These are phyloP conservation scores for Strix aluco DNA, from an alignment of 2,113 vertebrate species.

Conservation along the genomic window DNA sequence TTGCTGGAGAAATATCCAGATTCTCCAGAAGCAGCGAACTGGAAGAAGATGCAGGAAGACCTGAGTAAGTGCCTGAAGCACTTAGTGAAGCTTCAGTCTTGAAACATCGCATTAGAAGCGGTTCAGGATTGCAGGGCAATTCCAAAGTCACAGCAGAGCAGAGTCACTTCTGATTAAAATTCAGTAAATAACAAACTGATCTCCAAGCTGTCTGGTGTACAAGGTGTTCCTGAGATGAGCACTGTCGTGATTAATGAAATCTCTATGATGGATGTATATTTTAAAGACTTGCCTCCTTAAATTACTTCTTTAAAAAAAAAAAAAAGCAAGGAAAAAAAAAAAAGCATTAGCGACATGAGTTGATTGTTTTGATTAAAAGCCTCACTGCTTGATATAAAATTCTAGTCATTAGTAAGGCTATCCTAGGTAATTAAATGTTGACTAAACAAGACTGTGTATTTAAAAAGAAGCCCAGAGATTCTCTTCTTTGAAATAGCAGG, in stretches of 20 bases:
- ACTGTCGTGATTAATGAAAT: background rate
- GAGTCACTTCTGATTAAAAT: constrained; percentile 45
- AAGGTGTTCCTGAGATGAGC: constrained; percentile 28
- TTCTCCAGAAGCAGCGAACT: constrained; percentile 88
- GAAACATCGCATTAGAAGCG: background rate
- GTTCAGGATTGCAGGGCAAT: background rate
- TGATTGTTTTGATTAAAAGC: constrained; percentile 34
- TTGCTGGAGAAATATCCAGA: constrained; percentile 88
- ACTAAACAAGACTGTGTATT: background rate
- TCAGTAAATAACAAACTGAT: background rate
- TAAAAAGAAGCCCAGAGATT: constrained; percentile 19
- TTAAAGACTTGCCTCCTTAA: background rate
- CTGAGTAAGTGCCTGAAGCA: constrained; percentile 81
- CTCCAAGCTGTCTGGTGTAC: constrained; percentile 8
- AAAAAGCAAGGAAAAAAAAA: background rate
- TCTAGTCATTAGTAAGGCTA: background rate
- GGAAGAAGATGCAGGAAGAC: constrained; percentile 91
- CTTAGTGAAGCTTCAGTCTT: background rate
- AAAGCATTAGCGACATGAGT: accelerated
- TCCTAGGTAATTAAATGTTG: constrained; percentile 11
- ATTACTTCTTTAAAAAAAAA: background rate
- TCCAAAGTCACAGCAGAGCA: constrained; percentile 28
- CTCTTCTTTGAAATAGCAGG: constrained; percentile 4
- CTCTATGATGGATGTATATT: background rate
- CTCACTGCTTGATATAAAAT: constrained; percentile 2